phyloP scores from a whole-genome alignment of 1,140 invertebrate genomes.

The Chironomus tepperi region DNA sequence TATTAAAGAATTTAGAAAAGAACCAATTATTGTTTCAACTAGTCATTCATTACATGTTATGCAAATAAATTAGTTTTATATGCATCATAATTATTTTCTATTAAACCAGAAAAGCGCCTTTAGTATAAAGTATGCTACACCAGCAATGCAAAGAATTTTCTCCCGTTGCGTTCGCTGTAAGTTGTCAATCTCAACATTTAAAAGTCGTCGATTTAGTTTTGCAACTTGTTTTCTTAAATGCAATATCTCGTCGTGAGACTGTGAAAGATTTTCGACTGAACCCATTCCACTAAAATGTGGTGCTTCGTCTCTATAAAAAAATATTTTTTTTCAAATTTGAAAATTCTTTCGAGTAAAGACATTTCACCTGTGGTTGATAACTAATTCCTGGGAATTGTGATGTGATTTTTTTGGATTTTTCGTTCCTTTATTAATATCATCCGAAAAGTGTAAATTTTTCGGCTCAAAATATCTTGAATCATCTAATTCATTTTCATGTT shows the following conservation, averaged over 20 bases:
- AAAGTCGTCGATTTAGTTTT: constrained; percentile 73
- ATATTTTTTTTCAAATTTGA: constrained; percentile 25
- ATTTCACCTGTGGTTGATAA: background rate
- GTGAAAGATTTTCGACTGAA: constrained; percentile 50
- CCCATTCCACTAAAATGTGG: constrained; percentile 48
- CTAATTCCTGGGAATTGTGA: background rate
- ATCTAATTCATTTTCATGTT: constrained; percentile 30
- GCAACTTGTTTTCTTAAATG: constrained; percentile 74
- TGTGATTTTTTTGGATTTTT: background rate
- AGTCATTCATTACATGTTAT: too few species aligned
- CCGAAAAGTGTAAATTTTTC: background rate
- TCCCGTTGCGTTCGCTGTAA: constrained; percentile 70
- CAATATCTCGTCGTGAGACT: constrained; percentile 62
- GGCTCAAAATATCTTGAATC: background rate
- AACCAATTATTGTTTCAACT: too few species aligned
- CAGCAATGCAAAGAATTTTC: constrained; percentile 69
- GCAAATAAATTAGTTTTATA: too few species aligned
- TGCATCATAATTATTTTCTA: constrained; percentile 43
- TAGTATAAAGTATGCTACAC: constrained; percentile 72
- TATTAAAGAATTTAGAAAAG: too few species aligned
- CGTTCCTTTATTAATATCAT: background rate
- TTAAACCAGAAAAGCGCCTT: constrained; percentile 80
- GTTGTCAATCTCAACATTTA: constrained; percentile 73
- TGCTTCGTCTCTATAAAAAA: constrained; percentile 50
- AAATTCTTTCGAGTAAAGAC: background rate